Base-by-base conservation (phyloP, 1,140 invertebrate species). In the Aethina tumida region DNA sequence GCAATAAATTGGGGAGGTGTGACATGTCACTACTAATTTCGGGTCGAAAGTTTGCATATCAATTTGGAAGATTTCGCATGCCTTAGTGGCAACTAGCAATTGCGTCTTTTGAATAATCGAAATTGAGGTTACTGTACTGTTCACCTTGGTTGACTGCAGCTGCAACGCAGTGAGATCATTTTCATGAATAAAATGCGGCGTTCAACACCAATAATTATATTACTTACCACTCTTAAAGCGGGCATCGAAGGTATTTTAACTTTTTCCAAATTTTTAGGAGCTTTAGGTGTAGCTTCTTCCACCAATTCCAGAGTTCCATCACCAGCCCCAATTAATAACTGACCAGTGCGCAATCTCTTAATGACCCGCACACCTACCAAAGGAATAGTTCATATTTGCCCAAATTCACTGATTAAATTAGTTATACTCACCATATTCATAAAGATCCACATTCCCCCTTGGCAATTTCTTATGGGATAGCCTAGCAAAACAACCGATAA, bases 31-130 rank as follows among this genome's bases (percentile, higher is more conserved):
- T 0, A 87, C 59, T 2, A 93, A 64, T 25, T 76, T 74, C 0
- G 73, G 66, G 2, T 70, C 62, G 56, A 91, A 87, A 21, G 75
- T 75, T 1, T 64, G 59, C n/a, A 83, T 56, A 50, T 80, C 74
- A 9, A 93, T 73, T 22, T 73, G 69, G 60, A 87, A 92, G 37
- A 94, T 86, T 66, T 94, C 87, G 47, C 82, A 85, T 35, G 69
- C 66, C 2, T 65, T 63, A 1, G 88, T 91, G 9, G 83, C 88
- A 13, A 83, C 77, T 0, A 83, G 59, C n/a, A 15, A 81, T 65
- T 2, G 69, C 62, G 7, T 75, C 62, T 16, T 67, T 54, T 18
- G 66, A 47, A 72, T 63, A 13, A 75, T 43, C 29, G 75, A 63
- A 39, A 82, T 59, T 0, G 82, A 83, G 0, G 80, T 80, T 2